phyloP scores from a whole-genome alignment of 1,140 invertebrate genomes.

The Mizuhopecten yessoensis region DNA sequence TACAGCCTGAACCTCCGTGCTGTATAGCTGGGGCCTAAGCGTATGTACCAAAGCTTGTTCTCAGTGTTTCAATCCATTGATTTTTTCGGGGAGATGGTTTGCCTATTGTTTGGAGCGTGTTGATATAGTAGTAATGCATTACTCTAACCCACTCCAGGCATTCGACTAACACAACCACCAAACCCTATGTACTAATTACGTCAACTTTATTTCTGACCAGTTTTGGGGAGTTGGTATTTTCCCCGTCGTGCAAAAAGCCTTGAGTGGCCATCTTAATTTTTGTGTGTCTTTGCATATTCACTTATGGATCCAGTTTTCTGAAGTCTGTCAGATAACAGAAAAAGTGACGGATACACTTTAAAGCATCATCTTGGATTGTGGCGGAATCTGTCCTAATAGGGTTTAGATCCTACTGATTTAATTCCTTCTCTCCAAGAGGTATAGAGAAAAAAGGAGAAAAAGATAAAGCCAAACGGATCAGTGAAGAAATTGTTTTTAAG shows the following conservation, averaged over 20 bases:
- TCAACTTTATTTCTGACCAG: not conserved
- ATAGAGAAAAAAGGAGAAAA: not conserved
- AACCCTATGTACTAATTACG: constrained; percentile 14
- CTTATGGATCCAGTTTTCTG: constrained; percentile 21
- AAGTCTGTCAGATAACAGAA: not conserved
- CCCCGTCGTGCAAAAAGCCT: not conserved
- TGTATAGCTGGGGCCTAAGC: not conserved
- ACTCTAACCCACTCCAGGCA: constrained; percentile 6
- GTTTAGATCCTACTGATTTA: constrained; percentile 3
- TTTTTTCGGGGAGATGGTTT: constrained; percentile 38
- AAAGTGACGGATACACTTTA: constrained; percentile 19
- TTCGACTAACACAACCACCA: not conserved
- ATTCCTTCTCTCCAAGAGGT: not conserved
- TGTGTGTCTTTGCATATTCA: constrained; percentile 27
- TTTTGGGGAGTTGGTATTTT: not conserved
- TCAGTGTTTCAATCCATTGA: not conserved
- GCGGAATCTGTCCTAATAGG: not conserved
- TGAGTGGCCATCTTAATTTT: not conserved
- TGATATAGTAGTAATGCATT: constrained; percentile 25
- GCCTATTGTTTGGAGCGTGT: constrained; percentile 31
- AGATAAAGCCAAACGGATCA: not conserved
- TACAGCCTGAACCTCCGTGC: too few species aligned
- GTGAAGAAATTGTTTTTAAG: constrained; percentile 1
- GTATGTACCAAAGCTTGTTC: constrained; percentile 30
- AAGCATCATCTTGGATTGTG: constrained; percentile 26